Base-by-base conservation (phyloP, 2,888 invertebrate species). In the Argynnis bischoffii region DNA sequence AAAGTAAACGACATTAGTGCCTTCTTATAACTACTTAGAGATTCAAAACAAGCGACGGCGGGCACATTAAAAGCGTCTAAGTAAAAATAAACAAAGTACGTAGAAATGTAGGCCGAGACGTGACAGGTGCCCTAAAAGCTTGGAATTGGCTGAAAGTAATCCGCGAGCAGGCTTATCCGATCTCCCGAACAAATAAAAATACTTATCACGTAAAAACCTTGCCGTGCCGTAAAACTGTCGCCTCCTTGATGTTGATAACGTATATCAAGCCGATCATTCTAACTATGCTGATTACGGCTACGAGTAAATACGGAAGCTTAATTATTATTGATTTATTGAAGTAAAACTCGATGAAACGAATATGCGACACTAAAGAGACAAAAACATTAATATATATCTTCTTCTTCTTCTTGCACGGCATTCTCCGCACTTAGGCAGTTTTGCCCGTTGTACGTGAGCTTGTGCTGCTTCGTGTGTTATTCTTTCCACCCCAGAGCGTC, bases 121-220 rank as follows among this genome's bases (percentile, higher is more conserved):
- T 75, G 77, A 74, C 77, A 75, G 81, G 83, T 84, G 81, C 79
- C 77, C 75, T 80, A 81, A 82, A 81, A 84, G 82, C 82, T 79
- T 78, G 76, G 82, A 80, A 83, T 84, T 86, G 83, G 72, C 71
- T 70, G 74, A 71, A 75, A 73, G 73, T 72, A 76, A 75, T 70
- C 82, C 83, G 76, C 78, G 81, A 75, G 78, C 77, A 70, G 77
- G 83, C 82, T 84, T 82, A 83, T 81, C 82, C 78, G 77, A 81
- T 77, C 78, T 82, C 75, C 75, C 73, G 76, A 77, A 79, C 84
- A 84, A 86, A 88, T 87, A 88, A 88, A 87, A 85, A 88, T 84
- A 87, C 88, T 85, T 85, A 85, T 83, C 89, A 85, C 88, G 87
- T 86, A 86, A 84, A 26, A 67, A 71, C 70, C 69, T 70, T 64